Evolutionary conservation across 2,113 vertebrate species (phyloP).

Genomic region (Ammospiza nelsoni): DNA sequence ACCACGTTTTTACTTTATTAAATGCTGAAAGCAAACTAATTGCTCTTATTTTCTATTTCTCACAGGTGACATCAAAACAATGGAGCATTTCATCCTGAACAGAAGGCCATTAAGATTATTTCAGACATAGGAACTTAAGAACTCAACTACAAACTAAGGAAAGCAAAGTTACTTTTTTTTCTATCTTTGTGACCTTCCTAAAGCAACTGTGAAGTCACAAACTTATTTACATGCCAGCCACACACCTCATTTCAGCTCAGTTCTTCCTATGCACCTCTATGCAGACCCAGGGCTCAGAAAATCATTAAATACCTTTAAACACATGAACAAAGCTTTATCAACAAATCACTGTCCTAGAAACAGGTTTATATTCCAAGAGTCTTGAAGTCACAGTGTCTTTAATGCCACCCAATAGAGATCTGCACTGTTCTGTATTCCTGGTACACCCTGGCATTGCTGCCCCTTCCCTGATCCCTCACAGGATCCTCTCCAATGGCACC

Average conservation of each 20-base stretch:
- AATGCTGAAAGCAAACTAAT: neutral
- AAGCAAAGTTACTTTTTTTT: neutral
- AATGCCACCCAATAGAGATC: neutral
- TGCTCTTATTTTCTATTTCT: neutral
- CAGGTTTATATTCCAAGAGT: neutral
- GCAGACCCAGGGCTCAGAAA: neutral
- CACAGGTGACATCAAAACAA: neutral
- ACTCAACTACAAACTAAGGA: neutral
- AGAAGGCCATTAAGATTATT: neutral
- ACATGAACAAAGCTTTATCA: neutral
- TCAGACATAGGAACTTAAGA: neutral
- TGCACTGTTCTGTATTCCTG: too few relatives aligned
- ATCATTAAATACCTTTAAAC: neutral
- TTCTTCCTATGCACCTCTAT: neutral
- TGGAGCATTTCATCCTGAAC: neutral
- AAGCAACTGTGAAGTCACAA: neutral
- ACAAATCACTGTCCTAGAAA: neutral
- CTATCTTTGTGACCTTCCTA: neutral
- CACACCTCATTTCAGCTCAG: neutral
- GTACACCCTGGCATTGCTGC: neutral
- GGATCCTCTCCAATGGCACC: rapidly evolving
- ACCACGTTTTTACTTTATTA: neutral
- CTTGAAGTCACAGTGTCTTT: neutral
- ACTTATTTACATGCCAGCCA: neutral
- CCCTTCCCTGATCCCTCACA: neutral